Conservation (phyloP, 2,797 vertebrate species). For the Oreochromis grahami region DNA sequence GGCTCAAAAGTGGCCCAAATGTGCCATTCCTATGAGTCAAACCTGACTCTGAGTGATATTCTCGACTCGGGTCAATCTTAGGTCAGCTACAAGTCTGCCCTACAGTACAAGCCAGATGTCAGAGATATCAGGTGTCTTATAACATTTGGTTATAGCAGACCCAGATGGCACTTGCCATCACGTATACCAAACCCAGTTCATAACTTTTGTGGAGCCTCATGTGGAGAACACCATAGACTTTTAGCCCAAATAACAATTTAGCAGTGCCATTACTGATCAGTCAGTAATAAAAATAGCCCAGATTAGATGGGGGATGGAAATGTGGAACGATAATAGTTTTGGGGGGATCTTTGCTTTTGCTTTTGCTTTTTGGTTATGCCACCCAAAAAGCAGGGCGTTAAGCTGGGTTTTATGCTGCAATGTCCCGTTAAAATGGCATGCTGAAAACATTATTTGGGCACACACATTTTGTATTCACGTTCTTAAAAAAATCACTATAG, state of each 20-base stretch:
- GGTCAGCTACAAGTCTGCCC: neutral
- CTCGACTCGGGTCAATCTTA: fast-evolving
- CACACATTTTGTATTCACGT: neutral
- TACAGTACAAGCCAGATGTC: neutral
- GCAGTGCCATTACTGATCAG: neutral
- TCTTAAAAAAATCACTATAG: neutral
- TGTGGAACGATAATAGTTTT: neutral
- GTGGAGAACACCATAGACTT: neutral
- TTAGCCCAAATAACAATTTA: neutral
- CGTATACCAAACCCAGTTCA: neutral
- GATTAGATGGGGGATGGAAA: neutral
- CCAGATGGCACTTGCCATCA: neutral
- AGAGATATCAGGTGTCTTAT: neutral
- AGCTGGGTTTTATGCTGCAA: neutral
- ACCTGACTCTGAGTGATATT: neutral
- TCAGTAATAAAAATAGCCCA: neutral
- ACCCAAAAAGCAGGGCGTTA: neutral
- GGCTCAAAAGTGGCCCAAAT: neutral
- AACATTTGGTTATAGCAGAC: neutral
- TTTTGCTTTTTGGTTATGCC: neutral
- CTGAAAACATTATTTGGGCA: neutral
- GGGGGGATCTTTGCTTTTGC: neutral
- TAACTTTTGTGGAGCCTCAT: neutral
- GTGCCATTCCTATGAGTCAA: neutral
- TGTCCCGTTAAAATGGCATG: neutral